A percentile compares a stretch with the other conserved stretches of the same genome.
Evolutionary conservation across 2,888 invertebrate genomes (phyloP).

Genomic region (Dexiosoma caninum): DNA sequence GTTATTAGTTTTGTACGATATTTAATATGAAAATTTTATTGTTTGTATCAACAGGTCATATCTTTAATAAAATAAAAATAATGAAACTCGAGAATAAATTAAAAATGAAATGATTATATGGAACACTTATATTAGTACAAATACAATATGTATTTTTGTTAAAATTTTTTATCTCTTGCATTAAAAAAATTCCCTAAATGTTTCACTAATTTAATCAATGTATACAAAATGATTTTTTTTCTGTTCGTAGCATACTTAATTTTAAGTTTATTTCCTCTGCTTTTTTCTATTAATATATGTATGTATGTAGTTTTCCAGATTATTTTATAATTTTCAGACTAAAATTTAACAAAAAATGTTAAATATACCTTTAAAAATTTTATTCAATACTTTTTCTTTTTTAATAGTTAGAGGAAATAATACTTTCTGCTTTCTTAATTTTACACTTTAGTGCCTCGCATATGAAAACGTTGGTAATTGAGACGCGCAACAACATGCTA

Average conservation of each 20-base stretch:
- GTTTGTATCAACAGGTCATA: conserved; percentile 20
- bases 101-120: conserved; percentile 49
- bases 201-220: conserved; percentile 54
- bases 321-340: conserved; percentile 34
- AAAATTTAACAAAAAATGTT: conserved; percentile 23
- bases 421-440: not conserved
- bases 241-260: conserved; percentile 20
- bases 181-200: conserved; percentile 62
- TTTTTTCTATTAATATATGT: not conserved
- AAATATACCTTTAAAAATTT: not conserved
- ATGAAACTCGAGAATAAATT: conserved; percentile 54
- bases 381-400: conserved; percentile 22
- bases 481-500: conserved; percentile 86
- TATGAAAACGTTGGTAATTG: conserved; percentile 79
- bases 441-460: conserved; percentile 68
- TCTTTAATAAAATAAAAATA: conserved; percentile 51
- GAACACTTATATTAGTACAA: conserved; percentile 56
- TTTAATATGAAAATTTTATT: too few relatives aligned
- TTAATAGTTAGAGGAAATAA: not conserved
- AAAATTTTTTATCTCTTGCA: conserved; percentile 18
- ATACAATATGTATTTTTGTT: conserved; percentile 56
- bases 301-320: not conserved
- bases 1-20: too few relatives aligned
- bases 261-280: not conserved
- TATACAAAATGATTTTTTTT: conserved; percentile 50